Conservation (phyloP, 2,113 vertebrate species). For the Podarcis raffonei region DNA sequence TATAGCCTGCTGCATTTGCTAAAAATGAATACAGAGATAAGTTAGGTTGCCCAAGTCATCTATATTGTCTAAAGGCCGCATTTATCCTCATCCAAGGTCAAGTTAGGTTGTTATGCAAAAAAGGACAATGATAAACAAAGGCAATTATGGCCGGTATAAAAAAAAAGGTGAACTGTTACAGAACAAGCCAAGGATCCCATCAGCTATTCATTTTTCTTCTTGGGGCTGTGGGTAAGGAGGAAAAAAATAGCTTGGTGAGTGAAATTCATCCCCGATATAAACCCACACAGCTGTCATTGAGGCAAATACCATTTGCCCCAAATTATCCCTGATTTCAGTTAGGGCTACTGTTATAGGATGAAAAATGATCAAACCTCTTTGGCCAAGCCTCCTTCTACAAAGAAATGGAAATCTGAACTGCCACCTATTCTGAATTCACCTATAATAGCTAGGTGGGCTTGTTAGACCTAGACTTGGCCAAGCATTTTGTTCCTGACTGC, state of each 20-base stretch:
- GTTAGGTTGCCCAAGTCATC: neutral
- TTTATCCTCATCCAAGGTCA: conserved; percentile 44
- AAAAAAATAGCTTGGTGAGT: neutral
- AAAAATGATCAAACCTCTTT: conserved; percentile 8
- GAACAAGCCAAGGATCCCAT: conserved; percentile 27
- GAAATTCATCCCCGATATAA: conserved; percentile 30
- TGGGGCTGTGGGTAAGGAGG: neutral
- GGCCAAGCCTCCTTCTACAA: neutral
- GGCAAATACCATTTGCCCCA: neutral
- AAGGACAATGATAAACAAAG: conserved; percentile 38
- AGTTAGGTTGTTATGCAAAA: conserved; percentile 10
- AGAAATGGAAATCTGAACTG: neutral
- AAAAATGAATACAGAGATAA: neutral
- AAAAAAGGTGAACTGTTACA: conserved; percentile 8
- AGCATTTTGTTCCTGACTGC: neutral
- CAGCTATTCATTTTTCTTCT: conserved; percentile 31
- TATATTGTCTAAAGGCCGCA: conserved; percentile 30
- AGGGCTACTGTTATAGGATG: neutral
- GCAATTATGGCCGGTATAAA: neutral
- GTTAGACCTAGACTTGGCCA: neutral
- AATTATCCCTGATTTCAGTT: neutral
- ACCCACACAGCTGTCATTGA: neutral
- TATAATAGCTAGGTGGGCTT: neutral
- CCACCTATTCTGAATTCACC: neutral
- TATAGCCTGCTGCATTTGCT: neutral